A percentile compares a stretch with the other conserved stretches of the same genome.
phyloP scores from a whole-genome alignment of 2,113 vertebrate genomes.

The Plotosus lineatus region DNA sequence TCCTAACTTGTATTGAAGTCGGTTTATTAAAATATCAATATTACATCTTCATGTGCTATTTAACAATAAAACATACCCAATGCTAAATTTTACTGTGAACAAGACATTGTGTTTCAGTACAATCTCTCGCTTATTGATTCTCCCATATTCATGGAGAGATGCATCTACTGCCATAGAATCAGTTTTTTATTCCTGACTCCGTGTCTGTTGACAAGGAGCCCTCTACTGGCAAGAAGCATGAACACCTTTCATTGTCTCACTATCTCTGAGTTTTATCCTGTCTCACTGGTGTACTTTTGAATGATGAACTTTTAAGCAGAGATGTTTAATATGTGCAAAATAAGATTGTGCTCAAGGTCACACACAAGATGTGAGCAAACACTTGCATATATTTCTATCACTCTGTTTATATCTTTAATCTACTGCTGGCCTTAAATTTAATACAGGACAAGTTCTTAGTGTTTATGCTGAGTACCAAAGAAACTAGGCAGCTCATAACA shows the following conservation, averaged over 20 bases:
- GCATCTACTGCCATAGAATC: slow-evolving; percentile 9
- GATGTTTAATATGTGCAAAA: not conserved
- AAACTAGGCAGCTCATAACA: not conserved
- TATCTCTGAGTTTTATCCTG: not conserved
- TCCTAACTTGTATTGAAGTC: not conserved
- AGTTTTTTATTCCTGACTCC: slow-evolving; percentile 11
- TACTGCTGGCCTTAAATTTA: not conserved
- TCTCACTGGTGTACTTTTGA: too few species aligned
- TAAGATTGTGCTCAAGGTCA: not conserved
- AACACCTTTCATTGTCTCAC: slow-evolving; percentile 34
- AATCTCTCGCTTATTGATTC: not conserved
- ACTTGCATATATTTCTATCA: not conserved
- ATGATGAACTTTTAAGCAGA: not conserved
- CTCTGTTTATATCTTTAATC: not conserved
- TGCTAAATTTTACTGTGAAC: not conserved
- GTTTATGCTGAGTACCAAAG: not conserved
- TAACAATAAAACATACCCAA: not conserved
- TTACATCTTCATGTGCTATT: not conserved
- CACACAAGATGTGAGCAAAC: not conserved
- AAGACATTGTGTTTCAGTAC: not conserved
- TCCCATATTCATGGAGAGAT: slow-evolving; percentile 18
- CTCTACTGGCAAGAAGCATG: slow-evolving; percentile 55
- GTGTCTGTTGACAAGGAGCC: slow-evolving; percentile 53
- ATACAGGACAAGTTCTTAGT: not conserved
- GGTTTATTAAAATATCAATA: slow-evolving; percentile 10